Evolutionary conservation across 2,797 vertebrate species (phyloP).

Genomic region (Rhadinocentrus ornatus): DNA sequence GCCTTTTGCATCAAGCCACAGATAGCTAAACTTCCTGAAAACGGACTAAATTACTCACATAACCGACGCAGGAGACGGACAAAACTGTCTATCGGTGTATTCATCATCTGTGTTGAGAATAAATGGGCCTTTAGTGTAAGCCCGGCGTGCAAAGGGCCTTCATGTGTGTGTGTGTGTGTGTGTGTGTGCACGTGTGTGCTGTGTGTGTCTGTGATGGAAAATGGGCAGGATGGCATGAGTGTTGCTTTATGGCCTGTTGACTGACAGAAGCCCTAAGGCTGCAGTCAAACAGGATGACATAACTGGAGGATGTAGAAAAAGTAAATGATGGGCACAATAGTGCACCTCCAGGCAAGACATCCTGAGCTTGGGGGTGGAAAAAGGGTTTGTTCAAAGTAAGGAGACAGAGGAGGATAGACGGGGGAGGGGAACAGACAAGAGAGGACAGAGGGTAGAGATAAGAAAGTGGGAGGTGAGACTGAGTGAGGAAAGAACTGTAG

Average conservation of each 20-base stretch:
- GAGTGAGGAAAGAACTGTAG: constrained; percentile 5
- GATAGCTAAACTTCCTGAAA: no score
- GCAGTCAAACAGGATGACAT: constrained; percentile 71
- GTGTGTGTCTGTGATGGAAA: constrained; percentile 52
- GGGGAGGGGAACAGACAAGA: constrained; percentile 22
- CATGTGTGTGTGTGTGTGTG: constrained; percentile 10
- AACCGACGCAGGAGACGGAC: no score
- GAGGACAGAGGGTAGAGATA: constrained; percentile 40
- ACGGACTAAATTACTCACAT: no score
- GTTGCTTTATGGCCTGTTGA: constrained; percentile 66
- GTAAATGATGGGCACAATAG: constrained; percentile 51
- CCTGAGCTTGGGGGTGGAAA: constrained; percentile 17
- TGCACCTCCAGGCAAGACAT: constrained; percentile 48
- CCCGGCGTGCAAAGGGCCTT: constrained; percentile 9
- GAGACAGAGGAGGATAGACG: constrained; percentile 30
- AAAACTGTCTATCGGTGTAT: no score
- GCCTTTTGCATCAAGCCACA: no score
- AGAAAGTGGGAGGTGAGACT: constrained; percentile 43
- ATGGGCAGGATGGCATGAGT: constrained; percentile 46
- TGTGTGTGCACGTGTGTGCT: no score
- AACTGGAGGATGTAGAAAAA: constrained; percentile 56
- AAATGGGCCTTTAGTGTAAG: background rate
- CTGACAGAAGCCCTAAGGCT: constrained; percentile 59
- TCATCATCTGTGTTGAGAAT: no score
- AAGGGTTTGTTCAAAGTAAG: constrained; percentile 15